Evolutionary conservation across 2,888 invertebrate genomes (phyloP).

Genomic region (Caenorhabditis parvicauda): DNA sequence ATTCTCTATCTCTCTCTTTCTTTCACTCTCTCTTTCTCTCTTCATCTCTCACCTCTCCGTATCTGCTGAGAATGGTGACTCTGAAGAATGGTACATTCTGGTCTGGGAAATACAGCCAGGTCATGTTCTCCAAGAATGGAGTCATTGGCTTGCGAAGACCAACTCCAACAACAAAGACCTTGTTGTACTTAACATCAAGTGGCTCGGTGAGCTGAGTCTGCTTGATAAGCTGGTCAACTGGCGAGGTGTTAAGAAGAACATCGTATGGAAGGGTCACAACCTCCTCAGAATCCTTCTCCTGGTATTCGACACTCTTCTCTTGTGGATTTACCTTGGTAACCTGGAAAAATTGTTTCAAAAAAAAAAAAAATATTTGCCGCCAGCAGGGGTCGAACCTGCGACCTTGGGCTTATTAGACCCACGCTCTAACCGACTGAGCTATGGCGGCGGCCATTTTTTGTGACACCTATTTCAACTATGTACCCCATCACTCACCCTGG

Average conservation of each 20-base stretch:
- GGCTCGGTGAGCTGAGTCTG: slow-evolving; percentile 50
- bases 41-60: too few relatives aligned
- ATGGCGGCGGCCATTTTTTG: too few relatives aligned
- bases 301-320: slow-evolving; percentile 39
- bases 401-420: slow-evolving; percentile 61
- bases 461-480: too few relatives aligned
- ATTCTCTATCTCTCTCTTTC: too few relatives aligned
- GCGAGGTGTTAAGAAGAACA: slow-evolving; percentile 54
- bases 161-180: slow-evolving; percentile 59
- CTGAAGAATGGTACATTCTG: slow-evolving; percentile 60
- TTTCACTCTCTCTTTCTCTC: too few relatives aligned
- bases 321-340: slow-evolving; percentile 38
- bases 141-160: slow-evolving; percentile 58
- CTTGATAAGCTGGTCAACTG: slow-evolving; percentile 55
- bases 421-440: slow-evolving; percentile 61
- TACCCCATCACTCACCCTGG: slow-evolving; percentile 24
- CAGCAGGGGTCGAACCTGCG: slow-evolving; percentile 54
- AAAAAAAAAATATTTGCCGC: slow-evolving; percentile 46
- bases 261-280: slow-evolving; percentile 45
- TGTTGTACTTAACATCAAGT: slow-evolving; percentile 52
- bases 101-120: slow-evolving; percentile 62
- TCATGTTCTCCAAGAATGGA: slow-evolving; percentile 52
- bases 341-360: slow-evolving; percentile 14
- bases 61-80: slow-evolving; percentile 57
- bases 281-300: slow-evolving; percentile 30